Base-by-base conservation (phyloP, 92 coral and sea anemone species). In the Porites cylindrica region DNA sequence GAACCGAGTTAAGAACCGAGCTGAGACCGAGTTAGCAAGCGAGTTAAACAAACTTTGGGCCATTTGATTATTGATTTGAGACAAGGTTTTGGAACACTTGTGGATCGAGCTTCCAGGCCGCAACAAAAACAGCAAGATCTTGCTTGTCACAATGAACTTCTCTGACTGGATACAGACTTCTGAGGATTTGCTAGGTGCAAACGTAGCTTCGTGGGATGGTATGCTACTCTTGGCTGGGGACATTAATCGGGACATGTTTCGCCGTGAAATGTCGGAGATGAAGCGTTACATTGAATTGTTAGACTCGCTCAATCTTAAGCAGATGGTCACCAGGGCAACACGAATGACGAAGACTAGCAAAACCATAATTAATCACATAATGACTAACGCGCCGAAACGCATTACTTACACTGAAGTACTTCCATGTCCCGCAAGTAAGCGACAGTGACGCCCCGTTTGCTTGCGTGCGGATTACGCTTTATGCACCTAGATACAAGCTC, bases 151-250 rank as follows among this genome's bases (percentile, higher is more conserved):
- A 52, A 72, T 76, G 82, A 80, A 68, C 56, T 47, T 65, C 62
- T 23, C 76, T 23, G 60, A 18, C 80, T 91, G 92, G 94, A 65
- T 93, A 13, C 79, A 82, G 47, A 38, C 47, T 26, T 70, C 78
- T 19, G 66, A n/a, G 80, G 51, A 76, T 51, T 83, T 91, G n/a
- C 76, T 94, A 8, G 24, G 82, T 78, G 83, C 78, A 23, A 7
- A 91, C 19, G 82, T 71, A 61, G 78, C 76, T 23, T 60, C 83
- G 51, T 94, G 93, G 96, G 92, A 94, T 61, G 87, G 91, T 64
- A 72, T 88, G 82, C 87, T 73, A 20, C 21, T 82, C 17, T 19
- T 88, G 12, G 79, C 82, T 19, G 82, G 87, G 32, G 87, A 87
- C 56, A 17, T 67, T 32, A 38, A 38, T 5, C 47, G 4, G 47